Base-by-base conservation (phyloP, 2,113 vertebrate species). In the Mormyrus lacerda region DNA sequence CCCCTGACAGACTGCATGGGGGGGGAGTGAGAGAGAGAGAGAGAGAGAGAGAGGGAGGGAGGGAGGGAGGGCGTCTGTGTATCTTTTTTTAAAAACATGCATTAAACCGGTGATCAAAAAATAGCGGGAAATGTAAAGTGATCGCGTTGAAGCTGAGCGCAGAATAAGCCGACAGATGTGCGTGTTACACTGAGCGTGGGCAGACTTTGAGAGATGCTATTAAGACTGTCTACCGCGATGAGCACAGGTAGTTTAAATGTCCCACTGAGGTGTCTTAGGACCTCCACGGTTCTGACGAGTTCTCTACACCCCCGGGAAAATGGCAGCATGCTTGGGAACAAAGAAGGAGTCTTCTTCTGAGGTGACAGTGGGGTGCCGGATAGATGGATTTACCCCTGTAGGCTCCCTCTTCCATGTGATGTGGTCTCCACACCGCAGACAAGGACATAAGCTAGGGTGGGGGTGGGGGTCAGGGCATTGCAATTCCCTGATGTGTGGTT, bases 11-110 rank as follows among this genome's bases (percentile, higher is more conserved):
- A 24, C 13, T 1, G 51, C 53, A 55, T 87, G n/a, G 84, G 48
- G 79, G n/a, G n/a, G 79, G 47, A n/a, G n/a, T n/a, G n/a, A 5
- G 90, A 79, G 84, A 86, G 50, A 50, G 19, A 83, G 65, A 48
- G 89, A 87, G 65, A 24, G 61, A 87, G 86, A 44, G 85, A 31
- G n/a, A 3, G 19, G 76, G 83, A 88, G 11, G 42, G 83, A n/a
- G 61, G 61, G 17, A 6, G 45, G 58, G 17, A 48, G 79, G 4
- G 48, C 19, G 82, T 48, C 61, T 87, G 61, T 51, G 45, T 48
- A 39, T 31, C 69, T 76, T 31, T 76, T 76, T 35, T 61, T 10
- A 11, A n/a, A n/a, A 11, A 15, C 21, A 6, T 76, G 31, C 73
- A 42, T 15, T 31, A 42, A 39, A 76, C 31, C 4, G 5, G 15